A percentile compares a stretch with the other conserved stretches of the same genome.
These are phyloP conservation scores for Hemibagrus guttatus DNA, from an alignment of 2,797 vertebrate genomes.

Conservation along the genomic window DNA sequence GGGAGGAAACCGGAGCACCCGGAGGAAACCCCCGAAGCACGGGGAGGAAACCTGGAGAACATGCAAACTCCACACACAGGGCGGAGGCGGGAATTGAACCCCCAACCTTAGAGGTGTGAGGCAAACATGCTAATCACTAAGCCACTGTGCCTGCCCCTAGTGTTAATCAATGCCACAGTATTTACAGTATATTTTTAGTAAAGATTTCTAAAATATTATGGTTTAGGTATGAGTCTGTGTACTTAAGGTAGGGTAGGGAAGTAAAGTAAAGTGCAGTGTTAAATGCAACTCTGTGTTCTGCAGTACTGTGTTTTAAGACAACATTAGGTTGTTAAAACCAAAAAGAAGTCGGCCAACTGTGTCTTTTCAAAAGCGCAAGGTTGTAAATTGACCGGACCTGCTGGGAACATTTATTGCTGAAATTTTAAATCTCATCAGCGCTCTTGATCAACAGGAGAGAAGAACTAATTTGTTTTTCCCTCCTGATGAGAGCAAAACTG, in stretches of 20 bases:
- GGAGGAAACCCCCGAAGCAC: no score
- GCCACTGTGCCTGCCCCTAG: no score
- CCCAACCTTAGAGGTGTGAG: no score
- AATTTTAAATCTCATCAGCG: not conserved
- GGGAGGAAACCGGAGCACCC: no score
- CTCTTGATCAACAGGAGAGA: conserved; percentile 1
- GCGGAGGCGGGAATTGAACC: no score
- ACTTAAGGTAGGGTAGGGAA: not conserved
- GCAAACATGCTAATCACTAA: no score
- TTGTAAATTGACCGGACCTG: not conserved
- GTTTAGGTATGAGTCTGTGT: not conserved
- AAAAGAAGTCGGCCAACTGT: not conserved
- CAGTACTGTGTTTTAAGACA: not conserved
- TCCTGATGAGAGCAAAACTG: not conserved
- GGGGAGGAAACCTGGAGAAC: no score
- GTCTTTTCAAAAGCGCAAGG: not conserved
- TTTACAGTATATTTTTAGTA: not conserved
- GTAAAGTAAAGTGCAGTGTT: not conserved
- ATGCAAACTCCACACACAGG: no score
- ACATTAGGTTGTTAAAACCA: not conserved
- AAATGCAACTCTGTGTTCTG: not conserved
- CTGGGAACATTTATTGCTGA: not conserved
- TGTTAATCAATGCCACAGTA: no score
- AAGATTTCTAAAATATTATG: not conserved
- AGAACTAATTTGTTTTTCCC: conserved; percentile 1